Evolutionary conservation across 2,113 vertebrate species (phyloP).

Genomic region (Aix galericulata): DNA sequence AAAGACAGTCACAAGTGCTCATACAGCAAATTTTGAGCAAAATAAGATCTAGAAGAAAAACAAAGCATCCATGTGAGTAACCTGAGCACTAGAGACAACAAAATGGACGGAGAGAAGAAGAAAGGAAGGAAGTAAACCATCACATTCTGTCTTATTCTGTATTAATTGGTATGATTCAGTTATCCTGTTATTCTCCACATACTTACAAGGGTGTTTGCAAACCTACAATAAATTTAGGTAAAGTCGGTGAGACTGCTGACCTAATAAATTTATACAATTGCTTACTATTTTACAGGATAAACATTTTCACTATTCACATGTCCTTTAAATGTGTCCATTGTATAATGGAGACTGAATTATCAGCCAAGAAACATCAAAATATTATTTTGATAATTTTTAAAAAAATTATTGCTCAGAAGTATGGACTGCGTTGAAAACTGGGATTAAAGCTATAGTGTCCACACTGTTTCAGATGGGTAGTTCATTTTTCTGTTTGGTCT

Average conservation of each 20-base stretch:
- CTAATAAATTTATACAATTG: neutral
- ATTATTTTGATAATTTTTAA: no score
- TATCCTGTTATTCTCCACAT: neutral
- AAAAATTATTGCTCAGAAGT: neutral
- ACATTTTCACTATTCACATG: neutral
- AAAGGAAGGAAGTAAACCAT: neutral
- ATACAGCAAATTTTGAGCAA: neutral
- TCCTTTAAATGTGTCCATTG: neutral
- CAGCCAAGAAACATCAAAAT: neutral
- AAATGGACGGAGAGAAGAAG: neutral
- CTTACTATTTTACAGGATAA: neutral
- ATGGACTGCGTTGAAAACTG: neutral
- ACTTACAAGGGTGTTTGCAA: neutral
- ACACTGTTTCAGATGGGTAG: neutral
- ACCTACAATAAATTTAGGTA: neutral
- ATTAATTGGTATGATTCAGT: neutral
- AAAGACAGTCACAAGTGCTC: neutral
- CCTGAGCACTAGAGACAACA: neutral
- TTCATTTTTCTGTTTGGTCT: neutral
- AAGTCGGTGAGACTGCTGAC: neutral
- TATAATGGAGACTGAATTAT: neutral
- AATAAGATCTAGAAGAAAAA: neutral
- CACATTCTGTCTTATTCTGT: neutral
- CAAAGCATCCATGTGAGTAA: neutral
- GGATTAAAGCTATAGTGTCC: neutral